Conservation (phyloP, 2,888 invertebrate genomes). For the Ormyrus nitidulus region DNA sequence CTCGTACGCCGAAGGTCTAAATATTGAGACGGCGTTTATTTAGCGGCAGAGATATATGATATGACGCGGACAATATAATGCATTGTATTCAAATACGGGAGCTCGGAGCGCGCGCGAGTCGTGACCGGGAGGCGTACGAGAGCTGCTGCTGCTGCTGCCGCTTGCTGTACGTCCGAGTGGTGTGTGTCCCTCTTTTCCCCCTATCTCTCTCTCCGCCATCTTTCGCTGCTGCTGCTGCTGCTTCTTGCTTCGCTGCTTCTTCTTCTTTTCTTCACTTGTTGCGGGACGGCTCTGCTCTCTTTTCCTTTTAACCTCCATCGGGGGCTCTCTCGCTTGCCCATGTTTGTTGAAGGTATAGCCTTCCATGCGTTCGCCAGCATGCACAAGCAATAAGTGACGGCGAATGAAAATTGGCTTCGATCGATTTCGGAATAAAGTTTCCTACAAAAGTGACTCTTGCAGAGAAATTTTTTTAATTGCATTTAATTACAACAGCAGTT, state of each 20-base stretch:
- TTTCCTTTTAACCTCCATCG: conserved; percentile 22
- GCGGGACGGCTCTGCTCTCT: conserved; percentile 6
- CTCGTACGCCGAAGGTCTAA: conserved; percentile 68
- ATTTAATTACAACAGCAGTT: no score
- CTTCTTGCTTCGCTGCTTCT: not conserved
- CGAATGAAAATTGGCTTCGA: no score
- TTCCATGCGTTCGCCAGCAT: not conserved
- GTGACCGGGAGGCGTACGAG: conserved; percentile 71
- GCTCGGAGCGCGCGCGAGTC: conserved; percentile 61
- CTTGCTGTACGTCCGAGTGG: not conserved
- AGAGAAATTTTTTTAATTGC: no score
- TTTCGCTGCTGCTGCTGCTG: not conserved
- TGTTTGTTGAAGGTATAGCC: not conserved
- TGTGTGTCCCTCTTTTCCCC: conserved; percentile 3
- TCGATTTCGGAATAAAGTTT: no score
- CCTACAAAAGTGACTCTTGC: no score
- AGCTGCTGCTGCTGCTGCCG: conserved; percentile 1
- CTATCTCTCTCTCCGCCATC: conserved; percentile 18
- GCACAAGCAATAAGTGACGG: no score
- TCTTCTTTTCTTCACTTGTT: conserved; percentile 44
- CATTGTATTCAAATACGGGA: conserved; percentile 76
- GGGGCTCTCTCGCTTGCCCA: not conserved
- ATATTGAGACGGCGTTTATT: conserved; percentile 76
- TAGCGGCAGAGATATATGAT: conserved; percentile 75
- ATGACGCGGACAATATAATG: conserved; percentile 76